Base-by-base conservation (phyloP, 2,888 invertebrate genomes). In the Sussaba pulchella region DNA sequence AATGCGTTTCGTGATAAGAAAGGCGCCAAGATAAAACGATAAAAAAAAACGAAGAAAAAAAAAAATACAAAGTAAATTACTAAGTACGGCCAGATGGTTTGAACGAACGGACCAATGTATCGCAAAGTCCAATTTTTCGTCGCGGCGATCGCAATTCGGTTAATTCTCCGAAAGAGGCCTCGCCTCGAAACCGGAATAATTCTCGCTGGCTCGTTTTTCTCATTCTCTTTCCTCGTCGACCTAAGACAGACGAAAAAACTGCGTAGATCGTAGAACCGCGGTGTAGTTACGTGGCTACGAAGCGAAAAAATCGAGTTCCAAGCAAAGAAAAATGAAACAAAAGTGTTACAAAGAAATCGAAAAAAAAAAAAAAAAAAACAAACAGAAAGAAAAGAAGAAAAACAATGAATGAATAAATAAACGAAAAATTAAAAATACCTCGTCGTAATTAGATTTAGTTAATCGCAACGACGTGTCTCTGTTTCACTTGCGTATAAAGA, bases 391-490 rank as follows among this genome's bases (percentile, higher is more conserved):
- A 63, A 57, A 43, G 71, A n/a, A 39, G 41, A 52, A 52, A 26
- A 52, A 24, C 10, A 57, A 31, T 43, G 31, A 54, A 24, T 12
- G 10, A 21, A 9, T 50, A 10, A 61, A 39, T 39, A 71, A 14
- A 19, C 2, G 24, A 4, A 17, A 57, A 45, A 17, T 45, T 70
- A 52, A 17, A 43, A 31, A 41, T 12, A 47, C 63, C 57, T 54
- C 41, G 76, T 45, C 26, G 31, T 31, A 24, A 57, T 67, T 24
- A 76, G 54, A 26, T 67, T 31, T 67, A 72, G 61, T 52, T 47
- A 36, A 54, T 72, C 26, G 67, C 39, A 17, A 26, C 63, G 19
- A 43, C 66, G 73, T 63, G 63, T 78, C 67, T 80, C 71, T 24
- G 52, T 71, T 79, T 47, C 45, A 74, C 54, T 80, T 61, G 74